Conservation (phyloP, 2,888 invertebrate species). For the Dugesia japonica region DNA sequence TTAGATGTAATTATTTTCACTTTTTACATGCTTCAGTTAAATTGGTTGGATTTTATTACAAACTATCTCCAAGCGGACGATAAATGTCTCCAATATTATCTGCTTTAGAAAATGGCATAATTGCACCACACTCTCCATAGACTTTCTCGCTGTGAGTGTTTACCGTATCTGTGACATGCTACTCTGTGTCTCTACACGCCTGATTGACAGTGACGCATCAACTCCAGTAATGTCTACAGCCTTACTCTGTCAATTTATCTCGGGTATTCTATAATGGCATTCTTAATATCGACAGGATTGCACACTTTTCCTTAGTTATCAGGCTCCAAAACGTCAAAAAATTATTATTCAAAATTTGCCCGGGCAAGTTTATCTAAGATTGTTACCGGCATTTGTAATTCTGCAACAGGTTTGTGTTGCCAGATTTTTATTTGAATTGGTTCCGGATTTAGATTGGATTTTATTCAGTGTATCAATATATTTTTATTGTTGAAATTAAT, state of each 20-base stretch:
- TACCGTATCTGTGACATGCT: constrained; percentile 11
- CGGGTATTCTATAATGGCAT: constrained; percentile 6
- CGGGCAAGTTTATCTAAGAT: not conserved
- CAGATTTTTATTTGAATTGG: too few relatives aligned
- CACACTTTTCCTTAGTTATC: constrained; percentile 1
- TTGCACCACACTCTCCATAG: not conserved
- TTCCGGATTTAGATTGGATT: too few relatives aligned
- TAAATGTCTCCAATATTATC: constrained; percentile 20
- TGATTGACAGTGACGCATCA: constrained; percentile 14
- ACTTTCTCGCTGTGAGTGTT: not conserved
- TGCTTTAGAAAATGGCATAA: not conserved
- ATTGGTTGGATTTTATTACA: constrained; percentile 20
- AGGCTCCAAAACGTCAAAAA: constrained; percentile 11
- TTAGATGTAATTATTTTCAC: constrained; percentile 14
- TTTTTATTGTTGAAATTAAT: too few relatives aligned
- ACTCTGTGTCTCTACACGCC: constrained; percentile 4
- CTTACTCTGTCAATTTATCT: not conserved
- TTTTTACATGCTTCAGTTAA: constrained; percentile 11
- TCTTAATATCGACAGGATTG: not conserved
- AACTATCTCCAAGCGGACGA: constrained; percentile 3
- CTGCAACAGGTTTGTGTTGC: not conserved
- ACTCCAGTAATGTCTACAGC: constrained; percentile 1
- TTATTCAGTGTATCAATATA: too few relatives aligned
- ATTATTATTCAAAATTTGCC: not conserved
- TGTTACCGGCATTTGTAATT: constrained; percentile 2